Conservation (phyloP, 2,888 invertebrate species). For the Lepidocyrtoides sp. region DNA sequence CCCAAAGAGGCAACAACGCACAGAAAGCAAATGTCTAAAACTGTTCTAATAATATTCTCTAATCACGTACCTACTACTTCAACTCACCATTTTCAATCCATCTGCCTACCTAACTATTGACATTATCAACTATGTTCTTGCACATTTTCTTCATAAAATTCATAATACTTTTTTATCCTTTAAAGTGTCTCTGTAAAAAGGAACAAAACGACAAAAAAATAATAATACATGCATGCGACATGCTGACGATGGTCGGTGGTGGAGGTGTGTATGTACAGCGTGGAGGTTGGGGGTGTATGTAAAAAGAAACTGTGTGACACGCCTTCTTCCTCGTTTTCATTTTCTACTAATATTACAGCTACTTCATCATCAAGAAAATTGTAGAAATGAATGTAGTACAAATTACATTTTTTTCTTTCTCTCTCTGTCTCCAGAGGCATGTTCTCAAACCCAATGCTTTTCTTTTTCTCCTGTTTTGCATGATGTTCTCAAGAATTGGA, state of each 20-base stretch:
- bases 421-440: constrained; percentile 9
- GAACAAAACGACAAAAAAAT: too few relatives aligned
- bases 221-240: not conserved
- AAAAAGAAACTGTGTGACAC: not conserved
- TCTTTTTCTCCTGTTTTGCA: not conserved
- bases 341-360: not conserved
- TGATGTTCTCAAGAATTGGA: constrained; percentile 24
- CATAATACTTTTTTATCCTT: not conserved
- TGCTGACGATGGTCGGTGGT: not conserved
- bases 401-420: constrained; percentile 39
- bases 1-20: too few relatives aligned
- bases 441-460: not conserved
- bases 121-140: not conserved
- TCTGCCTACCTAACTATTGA: not conserved
- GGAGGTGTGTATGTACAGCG: not conserved
- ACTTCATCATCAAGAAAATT: not conserved
- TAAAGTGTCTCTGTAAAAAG: too few relatives aligned
- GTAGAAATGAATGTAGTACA: constrained; percentile 11
- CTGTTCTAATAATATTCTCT: not conserved
- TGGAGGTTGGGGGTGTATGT: not conserved
- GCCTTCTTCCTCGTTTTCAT: not conserved
- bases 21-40: not conserved
- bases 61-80: not conserved
- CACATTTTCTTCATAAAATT: not conserved
- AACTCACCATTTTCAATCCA: not conserved